Base-by-base conservation (phyloP, 2,113 vertebrate genomes). In the Neolamprologus hecqui region DNA sequence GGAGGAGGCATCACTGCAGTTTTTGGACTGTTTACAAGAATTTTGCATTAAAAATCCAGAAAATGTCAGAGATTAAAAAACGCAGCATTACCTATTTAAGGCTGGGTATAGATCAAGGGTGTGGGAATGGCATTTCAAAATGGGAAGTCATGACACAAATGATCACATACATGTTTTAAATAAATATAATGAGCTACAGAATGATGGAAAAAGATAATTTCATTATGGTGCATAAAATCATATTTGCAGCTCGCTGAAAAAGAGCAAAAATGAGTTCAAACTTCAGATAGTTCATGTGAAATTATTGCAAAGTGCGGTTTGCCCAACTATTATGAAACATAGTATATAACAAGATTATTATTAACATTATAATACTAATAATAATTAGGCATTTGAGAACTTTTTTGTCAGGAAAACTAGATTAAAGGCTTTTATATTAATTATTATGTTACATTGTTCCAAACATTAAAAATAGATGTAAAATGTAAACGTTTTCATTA, bases 1-100 rank as follows among this genome's bases (percentile, higher is more conserved):
- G 94, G 95, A 40, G 91, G 81, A 93, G 94, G 91, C 96, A 96
- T 96, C 6, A 82, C 88, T 37, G 79, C 81, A 33, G 75, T 6
- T 7, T 83, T 85, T 54, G 9, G 26, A 5, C 79, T 89, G 65
- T 31, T 33, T 28, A 9, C 7, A 83, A 28, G 33, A 37, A 79
- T 17, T 60, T 75, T 28, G 4, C 13, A 45, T 12, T 1, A 5
- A 49, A 47, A 75, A 28, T 5, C 23, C n/a, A 75, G 70, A 75
- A 5, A 45, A 45, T 17, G 4, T 73, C 2, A 47, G 13, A 11
- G 9, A 75, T 5, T 6, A 28, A 73, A 45, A 0, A 45, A 42
- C 1, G 1, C 37, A 9, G 40, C 14, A 11, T 28, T 1, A 45
- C 21, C 42, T 47, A 26, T 73, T 73, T 45, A 26, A 26, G 13